Conservation (phyloP, 2,797 vertebrate genomes). For the Leuciscus waleckii region DNA sequence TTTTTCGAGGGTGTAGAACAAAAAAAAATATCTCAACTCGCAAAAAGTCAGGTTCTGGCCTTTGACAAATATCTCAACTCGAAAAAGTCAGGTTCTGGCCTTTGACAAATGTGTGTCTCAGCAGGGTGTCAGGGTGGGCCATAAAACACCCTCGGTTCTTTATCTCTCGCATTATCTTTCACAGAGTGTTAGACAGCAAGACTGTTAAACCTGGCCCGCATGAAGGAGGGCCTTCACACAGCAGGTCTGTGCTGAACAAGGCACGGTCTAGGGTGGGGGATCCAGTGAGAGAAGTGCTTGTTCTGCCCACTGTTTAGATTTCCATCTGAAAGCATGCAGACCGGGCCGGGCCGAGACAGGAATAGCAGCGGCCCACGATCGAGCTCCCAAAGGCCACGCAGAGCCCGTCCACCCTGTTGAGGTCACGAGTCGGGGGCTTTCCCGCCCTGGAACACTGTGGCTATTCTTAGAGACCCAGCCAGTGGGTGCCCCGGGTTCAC, state of each 20-base stretch:
- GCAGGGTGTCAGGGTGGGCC: conserved; percentile 65
- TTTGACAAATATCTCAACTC: not conserved
- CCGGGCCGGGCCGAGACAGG: conserved; percentile 61
- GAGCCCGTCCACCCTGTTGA: conserved; percentile 48
- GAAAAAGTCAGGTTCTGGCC: not conserved
- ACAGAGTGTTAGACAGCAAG: conserved; percentile 55
- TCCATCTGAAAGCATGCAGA: conserved; percentile 70
- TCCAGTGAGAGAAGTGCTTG: conserved; percentile 76
- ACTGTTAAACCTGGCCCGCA: conserved; percentile 70
- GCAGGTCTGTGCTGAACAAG: conserved; percentile 53
- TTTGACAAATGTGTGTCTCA: conserved; percentile 45
- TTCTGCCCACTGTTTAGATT: conserved; percentile 78
- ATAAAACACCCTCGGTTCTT: conserved; percentile 75
- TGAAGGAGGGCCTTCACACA: conserved; percentile 77
- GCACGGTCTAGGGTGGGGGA: conserved; percentile 62
- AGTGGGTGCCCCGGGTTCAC: conserved; percentile 64
- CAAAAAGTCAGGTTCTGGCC: not conserved
- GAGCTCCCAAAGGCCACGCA: conserved; percentile 43
- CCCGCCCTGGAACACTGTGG: conserved; percentile 68
- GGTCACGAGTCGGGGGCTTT: conserved; percentile 61
- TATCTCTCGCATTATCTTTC: conserved; percentile 74
- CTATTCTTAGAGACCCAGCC: conserved; percentile 75
- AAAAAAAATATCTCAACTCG: not conserved
- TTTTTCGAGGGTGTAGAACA: not conserved
- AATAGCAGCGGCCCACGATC: conserved; percentile 67